Conservation (phyloP, 2,113 vertebrate genomes). For the Microcebus ravelobensis region DNA sequence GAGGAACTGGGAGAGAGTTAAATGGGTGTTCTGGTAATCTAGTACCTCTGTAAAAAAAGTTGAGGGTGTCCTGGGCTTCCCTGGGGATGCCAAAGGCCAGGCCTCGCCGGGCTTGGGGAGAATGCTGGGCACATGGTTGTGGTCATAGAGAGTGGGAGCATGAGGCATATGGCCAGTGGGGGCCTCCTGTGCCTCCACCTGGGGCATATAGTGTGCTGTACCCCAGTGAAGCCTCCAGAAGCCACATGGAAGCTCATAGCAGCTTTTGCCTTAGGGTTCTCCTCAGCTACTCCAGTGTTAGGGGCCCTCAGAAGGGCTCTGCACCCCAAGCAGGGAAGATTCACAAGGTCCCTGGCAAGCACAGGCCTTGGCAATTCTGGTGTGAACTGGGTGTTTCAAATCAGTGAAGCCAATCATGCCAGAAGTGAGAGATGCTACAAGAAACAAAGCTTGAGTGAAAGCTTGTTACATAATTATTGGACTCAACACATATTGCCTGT, state of each 20-base stretch:
- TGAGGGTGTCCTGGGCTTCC: not conserved
- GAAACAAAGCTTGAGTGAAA: slow-evolving; percentile 87
- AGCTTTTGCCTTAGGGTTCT: not conserved
- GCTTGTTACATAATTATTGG: slow-evolving; percentile 87
- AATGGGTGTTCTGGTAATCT: not conserved
- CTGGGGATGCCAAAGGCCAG: not conserved
- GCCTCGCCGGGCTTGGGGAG: not conserved
- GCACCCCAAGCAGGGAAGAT: not conserved
- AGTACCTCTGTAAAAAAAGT: not conserved
- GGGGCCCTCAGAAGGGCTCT: not conserved
- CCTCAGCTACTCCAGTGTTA: not conserved
- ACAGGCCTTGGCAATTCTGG: not conserved
- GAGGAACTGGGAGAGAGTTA: not conserved
- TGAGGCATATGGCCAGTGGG: not conserved
- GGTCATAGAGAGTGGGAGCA: not conserved
- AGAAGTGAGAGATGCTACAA: slow-evolving; percentile 83
- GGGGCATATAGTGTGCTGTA: too few species aligned
- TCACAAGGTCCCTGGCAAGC: not conserved
- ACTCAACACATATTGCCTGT: slow-evolving; percentile 84
- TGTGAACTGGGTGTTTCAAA: not conserved
- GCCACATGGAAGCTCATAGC: not conserved
- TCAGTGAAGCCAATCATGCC: not conserved
- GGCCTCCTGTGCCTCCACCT: not conserved
- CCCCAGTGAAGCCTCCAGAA: not conserved
- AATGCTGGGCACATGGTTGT: not conserved